These are phyloP conservation scores for Holocentrus rufus DNA, from an alignment of 2,797 vertebrate species.

Conservation along the genomic window DNA sequence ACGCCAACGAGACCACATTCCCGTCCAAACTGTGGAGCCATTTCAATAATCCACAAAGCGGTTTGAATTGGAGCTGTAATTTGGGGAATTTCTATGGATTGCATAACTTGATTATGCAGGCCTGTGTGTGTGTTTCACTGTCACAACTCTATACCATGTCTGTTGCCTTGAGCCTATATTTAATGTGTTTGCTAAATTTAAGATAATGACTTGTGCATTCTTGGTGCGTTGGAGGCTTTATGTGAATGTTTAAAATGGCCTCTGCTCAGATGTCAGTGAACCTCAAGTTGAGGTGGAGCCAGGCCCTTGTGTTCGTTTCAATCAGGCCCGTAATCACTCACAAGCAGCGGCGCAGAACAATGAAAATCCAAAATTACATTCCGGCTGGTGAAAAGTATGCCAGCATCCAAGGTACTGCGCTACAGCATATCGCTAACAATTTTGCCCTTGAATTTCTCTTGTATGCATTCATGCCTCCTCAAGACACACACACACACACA, in stretches of 20 bases:
- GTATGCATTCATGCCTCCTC: constrained; percentile 1
- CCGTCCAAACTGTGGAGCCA: not conserved
- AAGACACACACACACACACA: constrained; percentile 14
- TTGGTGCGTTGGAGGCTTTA: constrained; percentile 52
- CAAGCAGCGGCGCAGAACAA: constrained; percentile 53
- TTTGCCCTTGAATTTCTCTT: constrained; percentile 18
- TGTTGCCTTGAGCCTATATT: constrained; percentile 25
- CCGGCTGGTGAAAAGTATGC: constrained; percentile 43
- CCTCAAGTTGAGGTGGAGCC: constrained; percentile 47
- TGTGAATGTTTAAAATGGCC: constrained; percentile 47
- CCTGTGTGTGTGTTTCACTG: constrained; percentile 3
- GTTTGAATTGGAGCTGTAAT: constrained; percentile 7
- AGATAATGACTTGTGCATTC: constrained; percentile 50
- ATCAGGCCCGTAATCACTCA: constrained; percentile 68
- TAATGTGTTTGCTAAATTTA: constrained; percentile 38
- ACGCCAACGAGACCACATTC: constrained; percentile 1
- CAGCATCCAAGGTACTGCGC: constrained; percentile 46
- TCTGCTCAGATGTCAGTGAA: constrained; percentile 38
- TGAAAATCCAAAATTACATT: constrained; percentile 63
- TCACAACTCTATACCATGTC: constrained; percentile 22
- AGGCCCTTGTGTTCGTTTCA: constrained; percentile 56
- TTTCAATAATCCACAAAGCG: constrained; percentile 21
- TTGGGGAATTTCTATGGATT: constrained; percentile 23
- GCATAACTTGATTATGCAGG: constrained; percentile 31
- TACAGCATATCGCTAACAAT: constrained; percentile 35